A percentile compares a stretch with the other conserved stretches of the same genome.
phyloP scores from a whole-genome alignment of 2,797 vertebrate genomes.

The Mormyrops boulengeri region DNA sequence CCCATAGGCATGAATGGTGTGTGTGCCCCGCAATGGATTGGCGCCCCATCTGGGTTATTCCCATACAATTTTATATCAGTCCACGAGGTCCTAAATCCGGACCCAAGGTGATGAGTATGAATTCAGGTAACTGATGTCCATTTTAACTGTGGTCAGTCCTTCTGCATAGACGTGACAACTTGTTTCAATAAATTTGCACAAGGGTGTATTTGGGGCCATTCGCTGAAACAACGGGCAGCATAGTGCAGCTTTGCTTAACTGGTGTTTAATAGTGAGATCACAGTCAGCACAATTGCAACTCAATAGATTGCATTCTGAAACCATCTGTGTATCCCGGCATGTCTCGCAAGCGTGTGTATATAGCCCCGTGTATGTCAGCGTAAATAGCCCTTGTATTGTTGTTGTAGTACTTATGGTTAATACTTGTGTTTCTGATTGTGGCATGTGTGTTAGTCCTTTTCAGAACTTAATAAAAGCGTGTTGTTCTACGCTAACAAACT shows the following conservation, averaged over 20 bases:
- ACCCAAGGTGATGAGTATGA: not conserved
- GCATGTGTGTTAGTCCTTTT: not conserved
- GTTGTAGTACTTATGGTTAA: not conserved
- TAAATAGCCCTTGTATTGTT: not conserved
- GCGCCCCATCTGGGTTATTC: too few species aligned
- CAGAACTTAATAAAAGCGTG: not conserved
- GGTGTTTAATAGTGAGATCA: not conserved
- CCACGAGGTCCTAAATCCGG: too few species aligned
- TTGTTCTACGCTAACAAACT: not conserved
- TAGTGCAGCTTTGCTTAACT: not conserved
- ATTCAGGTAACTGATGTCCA: not conserved
- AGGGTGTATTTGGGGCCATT: not conserved
- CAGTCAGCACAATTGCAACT: not conserved
- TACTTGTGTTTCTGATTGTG: not conserved
- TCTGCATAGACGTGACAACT: not conserved
- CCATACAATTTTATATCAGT: too few species aligned
- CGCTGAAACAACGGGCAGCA: not conserved
- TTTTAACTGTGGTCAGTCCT: not conserved
- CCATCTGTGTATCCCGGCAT: not conserved
- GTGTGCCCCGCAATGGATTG: too few species aligned
- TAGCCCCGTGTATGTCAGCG: not conserved
- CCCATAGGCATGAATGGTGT: too few species aligned
- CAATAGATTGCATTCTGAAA: not conserved
- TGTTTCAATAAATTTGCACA: not conserved
- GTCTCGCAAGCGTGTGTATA: not conserved